These are phyloP conservation scores for Crotalus viridis DNA, from an alignment of 2,113 vertebrate species.

Conservation along the genomic window DNA sequence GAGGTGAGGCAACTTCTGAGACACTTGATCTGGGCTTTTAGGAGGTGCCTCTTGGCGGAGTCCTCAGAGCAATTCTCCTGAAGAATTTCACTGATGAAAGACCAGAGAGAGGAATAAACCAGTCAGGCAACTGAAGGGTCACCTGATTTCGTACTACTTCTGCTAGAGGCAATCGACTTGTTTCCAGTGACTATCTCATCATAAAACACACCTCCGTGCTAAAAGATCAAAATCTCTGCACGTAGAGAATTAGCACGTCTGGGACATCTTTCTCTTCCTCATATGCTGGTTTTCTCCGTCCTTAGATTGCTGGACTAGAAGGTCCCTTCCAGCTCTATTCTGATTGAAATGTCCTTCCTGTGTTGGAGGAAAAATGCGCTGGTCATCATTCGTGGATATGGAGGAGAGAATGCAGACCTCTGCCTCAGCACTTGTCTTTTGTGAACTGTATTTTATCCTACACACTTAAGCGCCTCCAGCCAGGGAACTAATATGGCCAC, in stretches of 20 bases:
- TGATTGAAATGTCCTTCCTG: background rate
- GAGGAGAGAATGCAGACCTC: background rate
- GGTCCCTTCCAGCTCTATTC: too few species aligned
- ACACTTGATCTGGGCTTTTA: background rate
- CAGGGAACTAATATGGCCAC: background rate
- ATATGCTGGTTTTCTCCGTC: background rate
- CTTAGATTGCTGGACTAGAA: too few species aligned
- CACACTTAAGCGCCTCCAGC: background rate
- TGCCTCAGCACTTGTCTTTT: background rate
- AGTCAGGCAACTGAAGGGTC: background rate
- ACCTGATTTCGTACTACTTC: background rate
- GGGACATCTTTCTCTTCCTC: background rate
- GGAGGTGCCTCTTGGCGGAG: background rate
- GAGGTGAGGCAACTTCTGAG: background rate
- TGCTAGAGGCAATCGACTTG: background rate
- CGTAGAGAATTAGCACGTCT: background rate
- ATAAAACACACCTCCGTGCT: background rate
- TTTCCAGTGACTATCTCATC: background rate
- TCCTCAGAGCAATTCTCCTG: background rate
- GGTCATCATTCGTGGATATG: accelerated
- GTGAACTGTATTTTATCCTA: background rate
- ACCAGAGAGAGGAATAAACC: too few species aligned
- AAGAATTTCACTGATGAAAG: background rate
- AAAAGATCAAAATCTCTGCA: background rate
- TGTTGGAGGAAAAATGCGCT: background rate